Evolutionary conservation across 2,113 vertebrate genomes (phyloP).

Genomic region (Peucedramus taeniatus): DNA sequence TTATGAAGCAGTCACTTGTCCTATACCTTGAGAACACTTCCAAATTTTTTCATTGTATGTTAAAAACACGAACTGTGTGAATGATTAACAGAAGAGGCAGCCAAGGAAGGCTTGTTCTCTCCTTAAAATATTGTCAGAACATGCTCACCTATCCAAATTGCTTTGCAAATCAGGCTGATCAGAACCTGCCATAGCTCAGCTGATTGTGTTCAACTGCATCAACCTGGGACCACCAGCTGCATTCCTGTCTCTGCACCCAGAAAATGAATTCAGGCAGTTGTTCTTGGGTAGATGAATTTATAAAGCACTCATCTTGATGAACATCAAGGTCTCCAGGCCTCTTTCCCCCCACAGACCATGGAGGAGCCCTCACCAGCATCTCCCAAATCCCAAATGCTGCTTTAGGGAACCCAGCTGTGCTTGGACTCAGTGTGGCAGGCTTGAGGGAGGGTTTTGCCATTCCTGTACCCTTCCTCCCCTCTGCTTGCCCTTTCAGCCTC

Average conservation of each 20-base stretch:
- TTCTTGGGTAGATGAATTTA: not conserved
- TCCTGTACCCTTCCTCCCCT: not conserved
- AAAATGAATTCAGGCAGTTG: not conserved
- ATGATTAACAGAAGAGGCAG: not conserved
- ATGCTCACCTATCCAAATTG: not conserved
- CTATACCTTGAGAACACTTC: not conserved
- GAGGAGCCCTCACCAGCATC: not conserved
- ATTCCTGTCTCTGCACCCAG: not conserved
- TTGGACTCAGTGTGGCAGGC: not conserved
- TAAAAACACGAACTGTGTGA: not conserved
- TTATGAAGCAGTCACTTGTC: not conserved
- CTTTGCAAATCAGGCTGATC: not conserved
- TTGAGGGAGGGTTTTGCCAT: not conserved
- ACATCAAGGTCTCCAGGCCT: not conserved
- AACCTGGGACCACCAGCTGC: not conserved
- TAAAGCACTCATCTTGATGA: not conserved
- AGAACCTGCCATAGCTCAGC: not conserved
- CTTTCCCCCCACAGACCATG: not conserved
- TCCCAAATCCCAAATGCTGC: rapidly evolving
- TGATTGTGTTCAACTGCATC: not conserved
- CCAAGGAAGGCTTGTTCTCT: not conserved
- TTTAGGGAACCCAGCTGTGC: too few species aligned
- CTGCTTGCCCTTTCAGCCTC: not conserved
- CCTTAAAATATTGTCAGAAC: not conserved
- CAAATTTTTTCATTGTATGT: not conserved